Percentiles rank a stretch among this genome's conserved stretches.
These are phyloP conservation scores for Hymenochirus boettgeri DNA, from an alignment of 2,113 vertebrate genomes.

Conservation along the genomic window DNA sequence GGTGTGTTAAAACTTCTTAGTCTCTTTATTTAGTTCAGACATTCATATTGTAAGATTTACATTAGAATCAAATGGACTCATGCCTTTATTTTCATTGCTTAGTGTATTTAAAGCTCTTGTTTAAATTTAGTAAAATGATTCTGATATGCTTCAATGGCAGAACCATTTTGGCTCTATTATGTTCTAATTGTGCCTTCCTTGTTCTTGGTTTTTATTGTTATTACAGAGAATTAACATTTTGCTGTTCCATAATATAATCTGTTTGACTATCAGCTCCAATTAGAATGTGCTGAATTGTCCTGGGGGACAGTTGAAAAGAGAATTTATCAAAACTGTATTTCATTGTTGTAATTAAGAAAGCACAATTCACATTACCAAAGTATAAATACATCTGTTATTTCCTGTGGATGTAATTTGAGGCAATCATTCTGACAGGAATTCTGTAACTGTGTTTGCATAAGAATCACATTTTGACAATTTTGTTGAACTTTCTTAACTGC, in stretches of 20 bases:
- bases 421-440: not conserved
- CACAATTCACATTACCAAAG: conserved; percentile 13
- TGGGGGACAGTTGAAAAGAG: conserved; percentile 10
- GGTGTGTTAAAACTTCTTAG: too few species aligned
- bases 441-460: not conserved
- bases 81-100: conserved; percentile 39
- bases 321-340: conserved; percentile 27
- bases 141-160: conserved; percentile 31
- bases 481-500: too few species aligned
- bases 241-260: conserved; percentile 33
- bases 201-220: conserved; percentile 45
- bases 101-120: conserved; percentile 45
- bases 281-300: conserved; percentile 7
- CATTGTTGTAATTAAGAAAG: conserved; percentile 29
- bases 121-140: conserved; percentile 43
- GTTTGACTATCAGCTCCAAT: conserved; percentile 13
- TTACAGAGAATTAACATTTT: conserved; percentile 56
- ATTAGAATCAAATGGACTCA: conserved; percentile 41
- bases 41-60: too few species aligned
- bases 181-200: conserved; percentile 44
- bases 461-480: too few species aligned
- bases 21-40: too few species aligned
- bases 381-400: conserved; percentile 32
- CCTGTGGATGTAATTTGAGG: conserved; percentile 3
- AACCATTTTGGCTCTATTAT: conserved; percentile 36